Base-by-base conservation (phyloP, 2,888 invertebrate species). In the Erynnis tages region DNA sequence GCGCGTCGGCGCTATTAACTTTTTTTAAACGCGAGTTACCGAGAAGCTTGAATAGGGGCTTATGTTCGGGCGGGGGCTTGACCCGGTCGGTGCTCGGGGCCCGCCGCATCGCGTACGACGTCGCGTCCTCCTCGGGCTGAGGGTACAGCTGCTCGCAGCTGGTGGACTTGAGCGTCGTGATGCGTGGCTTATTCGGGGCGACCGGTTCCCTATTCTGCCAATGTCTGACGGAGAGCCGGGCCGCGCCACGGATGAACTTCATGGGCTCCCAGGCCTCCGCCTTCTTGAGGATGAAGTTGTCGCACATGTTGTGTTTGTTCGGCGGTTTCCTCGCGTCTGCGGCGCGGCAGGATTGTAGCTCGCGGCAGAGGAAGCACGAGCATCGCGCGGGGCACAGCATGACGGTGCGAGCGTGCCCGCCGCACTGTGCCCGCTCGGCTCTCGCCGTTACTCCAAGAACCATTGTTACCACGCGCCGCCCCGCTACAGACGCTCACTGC, bases 371-470 rank as follows among this genome's bases (percentile, higher is more conserved):
- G 71, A 93, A 92, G 82, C 95, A 95, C 65, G 90, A 90, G 80
- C 95, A 95, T 67, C 94, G 92, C 89, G 92, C 91, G 68, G 91
- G 90, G 86, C 94, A 94, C 88, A 91, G 92, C 93, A 93, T 93
- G 75, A 74, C 86, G 75, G 74, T 67, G 76, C 77, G 76, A 71
- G 68, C 71, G 86, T 79, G 77, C 72, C 81, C 80, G 77, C 71
- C 76, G 79, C 83, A 85, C 86, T 85, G 82, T 62, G 67, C 59
- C 59, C 62, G 54, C 46, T 56, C 55, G 59, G 59, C 66, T 65
- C 67, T 69, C 67, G 71, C 76, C 70, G 71, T 69, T 62, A 65
- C 66, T 67, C 68, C 72, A 58, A 59, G 41, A 71, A 68, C 67
- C 73, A 79, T 78, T 78, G 81, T 79, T 74, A 67, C 67, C 67